Evolutionary conservation across 2,113 vertebrate genomes (phyloP), one percentile per base, ranked within the genome.

Genomic region (Aldabrachelys gigantea): DNA sequence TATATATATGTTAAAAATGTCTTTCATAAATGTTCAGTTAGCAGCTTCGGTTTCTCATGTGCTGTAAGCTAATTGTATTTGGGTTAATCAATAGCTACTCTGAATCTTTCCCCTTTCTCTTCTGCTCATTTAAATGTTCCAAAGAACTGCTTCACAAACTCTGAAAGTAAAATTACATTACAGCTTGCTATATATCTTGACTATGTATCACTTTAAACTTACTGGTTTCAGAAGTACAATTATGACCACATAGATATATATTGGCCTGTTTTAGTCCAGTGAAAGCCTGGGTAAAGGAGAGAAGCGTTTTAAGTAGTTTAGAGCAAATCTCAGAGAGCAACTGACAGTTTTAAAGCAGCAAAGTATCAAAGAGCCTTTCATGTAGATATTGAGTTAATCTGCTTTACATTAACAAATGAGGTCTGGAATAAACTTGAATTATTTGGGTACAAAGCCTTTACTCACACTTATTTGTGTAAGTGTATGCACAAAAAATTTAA

Each of bases 361-460:
- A 69, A 1, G 0, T 93, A 69, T 96, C 81, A 88, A 96, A 95
- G 87, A 94, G 90, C 65, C 78, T 94, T 91, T 94, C 25, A 17
- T 95, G 79, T 93, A 88, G 94, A 93, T 88, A 86, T 41, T 1
- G 84, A 95, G 90, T 22, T 88, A 82, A 35, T 96, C 78, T 94
- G 82, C 59, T 95, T 96, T 89, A 97, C 88, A 38, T 96, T 97
- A 92, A 52, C 35, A 53, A 95, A 91, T 24, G 54, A 95, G 88
- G 88, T 96, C 91, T 97, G 96, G 96, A 97, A 97, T 96, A 97
- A 97, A 96, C 92, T 96, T 96, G 95, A 97, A 92, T 25, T 4
- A 92, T 90, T 95, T 93, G 86, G 80, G 24, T 93, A 94, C 85
- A 96, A 92, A 92, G 89, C 92, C 80, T 96, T 95, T 90, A 93